Base-by-base conservation (phyloP, 2,888 invertebrate species). In the Melinaea menophilus region DNA sequence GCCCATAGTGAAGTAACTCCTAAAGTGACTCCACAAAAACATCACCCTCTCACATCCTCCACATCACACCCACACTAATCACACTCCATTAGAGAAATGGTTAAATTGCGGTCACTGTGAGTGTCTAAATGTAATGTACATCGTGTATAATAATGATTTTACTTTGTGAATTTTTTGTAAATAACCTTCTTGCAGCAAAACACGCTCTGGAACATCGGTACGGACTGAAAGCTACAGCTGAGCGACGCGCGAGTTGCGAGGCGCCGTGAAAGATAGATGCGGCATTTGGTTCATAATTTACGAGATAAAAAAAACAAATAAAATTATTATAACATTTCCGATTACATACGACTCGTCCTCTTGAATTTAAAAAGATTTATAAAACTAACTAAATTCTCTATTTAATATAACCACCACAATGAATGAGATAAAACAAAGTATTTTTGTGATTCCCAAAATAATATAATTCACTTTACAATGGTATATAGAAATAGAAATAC, bases 151-250 rank as follows among this genome's bases (percentile, higher is more conserved):
- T 37, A 31, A 33, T 48, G 34, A 33, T 55, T 13, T 55, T 58
- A 34, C 47, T 22, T 59, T 34, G 54, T 47, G 54, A 37, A 51
- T 55, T 51, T 58, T 34, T 48, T 58, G 55, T 61, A 54, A 66
- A 76, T 57, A 80, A 90, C 90, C 89, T 90, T 87, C 75, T 84
- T 86, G 74, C 90, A 90, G 84, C 90, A 90, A 77, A 90, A 82
- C 80, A 90, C 89, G 78, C 83, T 82, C 71, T 81, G 86, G 76
- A 90, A 81, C 90, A 90, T 90, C 81, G 84, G 78, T 76, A 73
- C 74, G 74, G 80, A 85, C 86, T 85, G 86, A 81, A 71, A 73
- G 71, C 66, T 61, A 63, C 69, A 64, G 62, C 63, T 59, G 66
- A 56, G 33, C 46, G 60, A 59, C 61, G 67, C 56, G 55, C 46